Conservation (phyloP, 2,797 vertebrate species). For the Sebastes cheni region DNA sequence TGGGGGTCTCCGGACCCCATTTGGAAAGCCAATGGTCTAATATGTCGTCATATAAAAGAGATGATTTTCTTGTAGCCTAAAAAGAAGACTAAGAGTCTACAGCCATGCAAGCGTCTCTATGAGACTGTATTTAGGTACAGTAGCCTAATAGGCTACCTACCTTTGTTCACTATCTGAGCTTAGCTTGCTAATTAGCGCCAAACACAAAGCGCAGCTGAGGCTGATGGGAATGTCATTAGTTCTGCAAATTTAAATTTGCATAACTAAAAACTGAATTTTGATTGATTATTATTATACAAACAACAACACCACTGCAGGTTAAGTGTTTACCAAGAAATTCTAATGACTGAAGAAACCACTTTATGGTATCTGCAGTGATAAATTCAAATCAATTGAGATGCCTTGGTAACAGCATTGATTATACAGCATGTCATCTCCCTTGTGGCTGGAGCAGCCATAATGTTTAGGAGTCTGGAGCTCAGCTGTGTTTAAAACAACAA, state of each 20-base stretch:
- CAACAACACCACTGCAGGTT: background rate
- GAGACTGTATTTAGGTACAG: no score
- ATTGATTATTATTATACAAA: background rate
- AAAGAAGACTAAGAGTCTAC: no score
- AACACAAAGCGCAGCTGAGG: background rate
- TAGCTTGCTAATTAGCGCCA: background rate
- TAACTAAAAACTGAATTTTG: background rate
- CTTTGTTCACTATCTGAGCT: no score
- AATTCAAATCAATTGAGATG: constrained; percentile 4
- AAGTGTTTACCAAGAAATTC: background rate
- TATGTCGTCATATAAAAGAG: no score
- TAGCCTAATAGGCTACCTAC: no score
- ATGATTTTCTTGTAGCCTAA: no score
- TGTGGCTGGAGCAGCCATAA: constrained; percentile 24
- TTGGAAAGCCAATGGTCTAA: no score
- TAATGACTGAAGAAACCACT: background rate
- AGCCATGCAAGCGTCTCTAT: no score
- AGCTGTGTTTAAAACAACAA: constrained; percentile 31
- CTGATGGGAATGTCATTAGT: background rate
- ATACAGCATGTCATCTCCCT: constrained; percentile 21
- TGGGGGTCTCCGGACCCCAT: no score
- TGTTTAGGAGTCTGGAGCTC: constrained; percentile 14
- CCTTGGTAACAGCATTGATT: constrained; percentile 46
- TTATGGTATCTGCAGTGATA: background rate
- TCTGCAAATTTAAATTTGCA: background rate